Evolutionary conservation across 2,888 invertebrate species (phyloP), one percentile per base, ranked within the genome.

Genomic region (Chydorus sphaericus): DNA sequence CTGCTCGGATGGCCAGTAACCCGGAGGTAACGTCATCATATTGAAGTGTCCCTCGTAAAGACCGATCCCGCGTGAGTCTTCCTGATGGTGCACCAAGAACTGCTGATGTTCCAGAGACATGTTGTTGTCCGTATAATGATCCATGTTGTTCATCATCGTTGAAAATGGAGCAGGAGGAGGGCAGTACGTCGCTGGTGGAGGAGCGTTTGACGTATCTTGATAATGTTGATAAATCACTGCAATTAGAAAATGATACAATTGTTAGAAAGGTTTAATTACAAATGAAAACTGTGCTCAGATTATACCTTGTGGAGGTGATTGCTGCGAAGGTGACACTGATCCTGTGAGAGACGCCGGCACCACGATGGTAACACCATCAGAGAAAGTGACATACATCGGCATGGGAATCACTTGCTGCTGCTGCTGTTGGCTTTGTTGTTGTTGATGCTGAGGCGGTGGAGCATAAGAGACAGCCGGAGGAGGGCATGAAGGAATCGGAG

Each of bases 1-100:
- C 23, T 44, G 44, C 23, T 44, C 44, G 26, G 44, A 23, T 44
- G 44, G 44, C 44, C 44, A 44, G 44, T 44, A 44, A n/a, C 44
- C 44, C 14, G 23, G 18, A 5, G 44, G 44, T 6, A 44, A 14
- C 1, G 23, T 23, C 44, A 44, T 44, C 14, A 44, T 14, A 23
- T 23, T 26, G 8, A 28, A 28, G 4, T 26, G 28, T 28, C 26
- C 23, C 23, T 28, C 44, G n/a, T 44, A 20, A 33, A 33, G 14
- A 33, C 33, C 14, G 26, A 4, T 10, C 2, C n/a, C n/a, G n/a
- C n/a, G n/a, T n/a, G n/a, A n/a, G n/a, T 44, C 44, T 20, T 44
- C 26, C 18, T 44, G 44, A 14, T 44, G 44, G 26, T 26, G 44
- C 23, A 44, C 44, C 10, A 44, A n/a, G n/a, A n/a, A n/a, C n/a